Evolutionary conservation across 2,113 vertebrate species (phyloP), one percentile per base, ranked within the genome.

Genomic region (Sphyrna mokarran): DNA sequence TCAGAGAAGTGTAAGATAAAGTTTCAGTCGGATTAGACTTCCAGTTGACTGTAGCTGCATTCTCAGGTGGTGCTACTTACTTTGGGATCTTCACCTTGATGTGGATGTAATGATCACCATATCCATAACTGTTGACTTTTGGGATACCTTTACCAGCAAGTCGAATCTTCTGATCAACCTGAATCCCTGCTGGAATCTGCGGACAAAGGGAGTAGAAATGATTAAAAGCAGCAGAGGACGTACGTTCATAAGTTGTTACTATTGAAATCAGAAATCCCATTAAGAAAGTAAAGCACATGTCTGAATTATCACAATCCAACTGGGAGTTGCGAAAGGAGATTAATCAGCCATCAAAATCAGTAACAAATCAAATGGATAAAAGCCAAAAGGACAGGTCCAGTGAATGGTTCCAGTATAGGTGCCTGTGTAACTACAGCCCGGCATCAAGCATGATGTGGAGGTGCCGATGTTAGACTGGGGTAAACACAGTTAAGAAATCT

Each of bases 71-170:
- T 4, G 11, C 43, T 95, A 96, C 98, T 98, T 97, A 99, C 99
- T 98, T 99, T 89, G 99, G 99, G 96, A 99, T 96, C 97, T 97
- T 98, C 89, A 99, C 98, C 97, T 99, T 99, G 96, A 99, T 96
- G 91, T 99, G 99, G 96, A 99, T 97, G 95, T 99, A 99, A 97
- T 99, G 99, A 96, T 99, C 99, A 95, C 99, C 99, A 0, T 98
- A 99, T 95, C 99, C 99, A 0, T 99, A 98, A 96, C 99, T 98
- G 95, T 98, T 99, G 96, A 99, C 97, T 16, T 98, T 98, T 69
- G 99, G 98, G 96, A 99, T 99, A 95, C 99, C 99, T 96, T 99
- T 99, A 91, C 99, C 99, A 54, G 97, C 96, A 96, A 99, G 97
- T 66, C 98, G 98, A 96, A 99, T 99, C 95, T 95, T 98, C 97